Evolutionary conservation across 2,113 vertebrate species (phyloP).

Genomic region (Pseudopodoces humilis): DNA sequence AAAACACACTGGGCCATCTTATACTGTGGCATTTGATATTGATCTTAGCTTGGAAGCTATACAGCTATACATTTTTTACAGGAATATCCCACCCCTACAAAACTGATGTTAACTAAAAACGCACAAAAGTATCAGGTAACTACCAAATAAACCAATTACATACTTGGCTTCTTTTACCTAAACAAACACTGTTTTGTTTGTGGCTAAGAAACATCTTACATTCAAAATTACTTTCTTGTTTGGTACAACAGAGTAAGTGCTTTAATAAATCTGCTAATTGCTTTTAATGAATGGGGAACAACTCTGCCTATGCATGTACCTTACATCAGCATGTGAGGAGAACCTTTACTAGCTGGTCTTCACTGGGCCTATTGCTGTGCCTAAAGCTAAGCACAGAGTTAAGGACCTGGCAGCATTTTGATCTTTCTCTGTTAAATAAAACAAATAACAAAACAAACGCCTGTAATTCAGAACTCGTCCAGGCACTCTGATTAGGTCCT

Average conservation of each 20-base stretch:
- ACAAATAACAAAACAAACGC: background rate
- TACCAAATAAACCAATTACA: background rate
- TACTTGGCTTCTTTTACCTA: background rate
- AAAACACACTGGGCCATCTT: constrained; percentile 44
- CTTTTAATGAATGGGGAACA: background rate
- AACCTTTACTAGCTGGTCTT: background rate
- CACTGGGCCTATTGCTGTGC: background rate
- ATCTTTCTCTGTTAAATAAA: background rate
- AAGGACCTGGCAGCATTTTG: background rate
- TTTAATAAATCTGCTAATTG: background rate
- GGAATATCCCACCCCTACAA: background rate
- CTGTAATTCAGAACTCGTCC: background rate
- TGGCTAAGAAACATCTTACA: background rate
- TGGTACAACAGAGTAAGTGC: background rate
- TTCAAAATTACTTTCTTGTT: background rate
- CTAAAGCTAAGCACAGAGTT: background rate
- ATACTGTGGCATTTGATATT: constrained; percentile 40
- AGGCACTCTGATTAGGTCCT: background rate
- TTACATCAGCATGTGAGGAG: background rate
- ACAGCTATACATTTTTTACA: constrained; percentile 20
- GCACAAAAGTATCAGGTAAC: background rate
- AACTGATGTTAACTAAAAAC: background rate
- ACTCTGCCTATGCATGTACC: background rate
- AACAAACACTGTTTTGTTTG: background rate
- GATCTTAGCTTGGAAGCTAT: constrained; percentile 43